Conservation (phyloP, 1,140 invertebrate genomes). For the Drosophila bocki region DNA sequence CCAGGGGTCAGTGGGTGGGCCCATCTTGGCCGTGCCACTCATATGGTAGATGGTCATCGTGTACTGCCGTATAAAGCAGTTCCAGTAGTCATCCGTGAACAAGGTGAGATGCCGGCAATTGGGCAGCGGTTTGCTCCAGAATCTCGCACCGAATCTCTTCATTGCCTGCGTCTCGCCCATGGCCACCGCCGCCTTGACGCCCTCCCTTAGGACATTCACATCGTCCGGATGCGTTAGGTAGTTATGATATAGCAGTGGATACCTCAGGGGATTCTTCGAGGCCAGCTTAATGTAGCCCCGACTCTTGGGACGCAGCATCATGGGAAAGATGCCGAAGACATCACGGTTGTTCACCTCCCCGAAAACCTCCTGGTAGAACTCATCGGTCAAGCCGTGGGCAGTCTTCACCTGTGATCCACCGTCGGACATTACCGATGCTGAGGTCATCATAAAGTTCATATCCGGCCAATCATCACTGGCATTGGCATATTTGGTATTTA, state of each 20-base stretch:
- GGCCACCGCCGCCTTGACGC: slow-evolving; percentile 93
- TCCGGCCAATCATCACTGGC: slow-evolving; percentile 94
- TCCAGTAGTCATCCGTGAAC: slow-evolving; percentile 94
- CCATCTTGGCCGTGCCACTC: slow-evolving; percentile 94
- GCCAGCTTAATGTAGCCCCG: slow-evolving; percentile 91
- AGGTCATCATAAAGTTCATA: slow-evolving; percentile 94
- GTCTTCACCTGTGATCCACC: slow-evolving; percentile 88
- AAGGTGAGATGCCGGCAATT: slow-evolving; percentile 91
- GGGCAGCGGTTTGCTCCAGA: slow-evolving; percentile 90
- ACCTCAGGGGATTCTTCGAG: slow-evolving; percentile 92
- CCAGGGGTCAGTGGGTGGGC: slow-evolving; percentile 89
- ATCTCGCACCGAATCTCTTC: slow-evolving; percentile 90
- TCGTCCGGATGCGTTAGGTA: slow-evolving; percentile 94
- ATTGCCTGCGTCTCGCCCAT: slow-evolving; percentile 90
- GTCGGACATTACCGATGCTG: slow-evolving; percentile 92
- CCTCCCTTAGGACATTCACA: slow-evolving; percentile 91
- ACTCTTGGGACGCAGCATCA: slow-evolving; percentile 94
- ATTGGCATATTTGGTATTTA: slow-evolving; percentile 94
- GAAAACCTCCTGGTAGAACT: slow-evolving; percentile 92
- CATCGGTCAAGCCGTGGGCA: slow-evolving; percentile 92
- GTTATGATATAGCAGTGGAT: slow-evolving; percentile 93
- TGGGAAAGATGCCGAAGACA: slow-evolving; percentile 92
- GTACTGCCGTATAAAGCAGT: slow-evolving; percentile 91
- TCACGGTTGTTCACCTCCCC: slow-evolving; percentile 89
- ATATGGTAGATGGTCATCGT: slow-evolving; percentile 95